Base-by-base conservation (phyloP, 2,888 invertebrate species). In the Pherbina coryleti region DNA sequence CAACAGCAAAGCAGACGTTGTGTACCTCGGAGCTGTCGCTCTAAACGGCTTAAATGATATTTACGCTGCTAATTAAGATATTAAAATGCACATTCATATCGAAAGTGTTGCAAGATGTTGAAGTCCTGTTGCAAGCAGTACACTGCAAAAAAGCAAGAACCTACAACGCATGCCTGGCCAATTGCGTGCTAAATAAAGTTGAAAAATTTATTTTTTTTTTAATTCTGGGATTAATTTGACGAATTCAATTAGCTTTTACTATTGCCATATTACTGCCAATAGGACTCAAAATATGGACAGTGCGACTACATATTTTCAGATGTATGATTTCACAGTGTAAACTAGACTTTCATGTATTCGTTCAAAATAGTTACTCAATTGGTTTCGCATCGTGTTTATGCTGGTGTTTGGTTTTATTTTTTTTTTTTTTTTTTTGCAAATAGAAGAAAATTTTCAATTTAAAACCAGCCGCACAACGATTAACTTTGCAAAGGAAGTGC, bases 61-160 rank as follows among this genome's bases (percentile, higher is more conserved):
- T 83, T 84, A 82, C 83, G 82, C 81, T 79, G 81, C 83, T 84
- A 84, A 85, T 84, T 85, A 85, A 85, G 84, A 84, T 83, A 84
- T 84, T 84, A 84, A 84, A 84, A 82, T 80, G 80, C 25, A 69
- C 76, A 75, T 79, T 75, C 73, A 78, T 78, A 77, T 67, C 78
- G 77, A 76, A 80, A 80, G 77, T 80, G 80, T 80, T 79, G 78
- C 80, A 70, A 78, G 74, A 75, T 74, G 78, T 60, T 74, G 78
- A 75, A 62, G 75, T 71, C 19, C 49, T 62, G 17, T 66, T n/a
- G 17, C 31, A 19, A 37, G 9, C 17, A 17, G 22, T n/a, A 17
- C 37, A 22, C 55, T 22, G 55, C 55, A 22, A n/a, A 19, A 28
- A 25, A 25, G 7, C 4, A 60, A 28, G 9, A 22, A 5, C 2